Evolutionary conservation across 1,140 invertebrate genomes (phyloP), one percentile per base, ranked within the genome.

Genomic region (Phenacoccus solenopsis): DNA sequence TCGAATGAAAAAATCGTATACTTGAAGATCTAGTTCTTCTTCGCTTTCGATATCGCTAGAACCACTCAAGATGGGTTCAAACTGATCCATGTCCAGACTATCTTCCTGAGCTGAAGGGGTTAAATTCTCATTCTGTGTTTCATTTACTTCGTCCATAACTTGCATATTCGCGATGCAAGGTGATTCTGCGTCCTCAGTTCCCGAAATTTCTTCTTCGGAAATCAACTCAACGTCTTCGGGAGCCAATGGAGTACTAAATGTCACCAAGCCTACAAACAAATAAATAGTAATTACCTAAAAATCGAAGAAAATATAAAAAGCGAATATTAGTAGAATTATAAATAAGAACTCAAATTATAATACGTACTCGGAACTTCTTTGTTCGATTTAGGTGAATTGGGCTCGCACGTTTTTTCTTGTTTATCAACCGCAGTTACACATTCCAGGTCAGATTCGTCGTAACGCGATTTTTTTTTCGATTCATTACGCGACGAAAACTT

Each of bases 151-250:
- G 25, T 64, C 59, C 22, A 25, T 64, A 25, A 64, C 25, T 10
- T 9, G 10, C 59, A 64, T 64, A 25, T 16, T 27, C 1, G 22
- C 25, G 4, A 4, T 16, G 9, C 20, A 9, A 16, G 59, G 59
- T 24, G 25, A 27, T 24, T 10, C 59, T 5, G 38, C 12, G 16
- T 64, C 21, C 22, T 64, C 59, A 25, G 21, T 24, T 27, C 25
- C 59, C 3, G 59, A 64, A 24, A 64, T 64, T 64, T 64, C 59
- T 64, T 64, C 59, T 64, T 64, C 59, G 16, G 59, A 64, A 10
- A 64, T 64, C 25, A 64, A 64, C 21, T 64, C 59, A 1, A 64
- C 59, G 16, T 64, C 59, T 64, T 64, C 59, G 2, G 59, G 59
- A 22, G 59, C 59, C 16, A 64, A 64, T 22, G 59, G 59, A 16